Base-by-base conservation (phyloP, 2,797 vertebrate species). In the Cyclopterus lumpus region DNA sequence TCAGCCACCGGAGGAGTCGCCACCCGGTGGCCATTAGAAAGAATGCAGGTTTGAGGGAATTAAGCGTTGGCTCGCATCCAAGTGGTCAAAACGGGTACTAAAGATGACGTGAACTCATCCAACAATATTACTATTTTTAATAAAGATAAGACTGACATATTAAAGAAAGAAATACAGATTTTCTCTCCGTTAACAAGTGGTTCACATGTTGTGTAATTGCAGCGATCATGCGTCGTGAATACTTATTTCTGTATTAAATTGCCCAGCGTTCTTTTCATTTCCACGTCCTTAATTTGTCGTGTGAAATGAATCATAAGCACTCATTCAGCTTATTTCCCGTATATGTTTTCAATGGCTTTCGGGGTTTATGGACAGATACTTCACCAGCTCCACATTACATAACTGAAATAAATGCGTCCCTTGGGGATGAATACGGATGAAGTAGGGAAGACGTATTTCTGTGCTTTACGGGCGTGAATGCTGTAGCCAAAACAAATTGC, bases 401-500 rank as follows among this genome's bases (percentile, higher is more conserved):
- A 86, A 88, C 51, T 54, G 75, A 85, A 85, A 89, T 87, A 87
- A 88, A 83, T 62, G 55, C 51, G 40, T 73, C 80, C 77, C 28
- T 6, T 75, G 61, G 83, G 73, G 80, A 83, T 71, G 82, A 86
- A 86, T 80, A 30, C 77, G 80, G 83, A 89, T 87, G 82, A 83
- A 86, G 58, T 32, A 34, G 72, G 55, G 38, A 49, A 67, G 86
- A 82, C 86, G 36, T 74, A 74, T 89, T 81, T 82, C 71, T 80
- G 26, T 28, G 86, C 81, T 79, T 78, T 78, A 83, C 87, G 22
- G 15, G 75, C 53, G 65, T 64, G 61, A 64, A 79, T 73, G 74
- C 71, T 81, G 80, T 81, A 87, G 89, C 87, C 82, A 88, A 88
- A 89, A 92, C 85, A 89, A 91, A 91, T 91, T 89, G 77, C 87